These are phyloP conservation scores for Heliocidaris tuberculata DNA, from an alignment of 35 echinoderm and acorn worm species.

Conservation along the genomic window DNA sequence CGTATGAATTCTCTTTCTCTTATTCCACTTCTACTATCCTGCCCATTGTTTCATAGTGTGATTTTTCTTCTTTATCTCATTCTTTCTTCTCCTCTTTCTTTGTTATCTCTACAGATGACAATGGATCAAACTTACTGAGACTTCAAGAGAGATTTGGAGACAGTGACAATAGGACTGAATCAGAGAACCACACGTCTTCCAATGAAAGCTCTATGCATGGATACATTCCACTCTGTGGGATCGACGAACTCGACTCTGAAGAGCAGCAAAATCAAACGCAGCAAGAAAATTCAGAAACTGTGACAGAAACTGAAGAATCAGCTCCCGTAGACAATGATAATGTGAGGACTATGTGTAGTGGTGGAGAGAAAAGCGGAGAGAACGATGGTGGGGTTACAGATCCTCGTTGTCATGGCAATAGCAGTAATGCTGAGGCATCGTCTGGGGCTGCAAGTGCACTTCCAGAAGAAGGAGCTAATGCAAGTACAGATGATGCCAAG, in stretches of 20 bases:
- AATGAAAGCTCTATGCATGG: neutral
- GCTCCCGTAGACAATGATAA: neutral
- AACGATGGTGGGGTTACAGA: neutral
- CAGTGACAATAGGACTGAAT: neutral
- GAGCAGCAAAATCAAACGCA: neutral
- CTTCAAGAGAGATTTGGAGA: slow-evolving; percentile 18
- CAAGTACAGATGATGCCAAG: neutral
- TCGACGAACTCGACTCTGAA: neutral
- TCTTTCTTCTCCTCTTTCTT: neutral
- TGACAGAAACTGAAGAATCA: neutral
- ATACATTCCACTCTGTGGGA: neutral
- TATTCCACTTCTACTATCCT: no score
- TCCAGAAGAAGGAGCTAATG: neutral
- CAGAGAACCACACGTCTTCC: neutral
- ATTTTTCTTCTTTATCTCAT: no score
- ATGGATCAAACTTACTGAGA: slow-evolving; percentile 14
- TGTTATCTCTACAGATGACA: neutral
- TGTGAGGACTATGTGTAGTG: neutral
- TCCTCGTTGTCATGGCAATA: neutral
- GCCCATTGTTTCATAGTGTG: no score
- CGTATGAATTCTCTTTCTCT: no score
- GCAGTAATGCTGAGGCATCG: neutral
- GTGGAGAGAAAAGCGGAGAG: neutral
- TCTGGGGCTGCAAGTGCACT: neutral
- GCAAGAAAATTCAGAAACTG: neutral